Evolutionary conservation across 1,140 invertebrate species (phyloP), one percentile per base, ranked within the genome.

Genomic region (Zaprionus africanus): DNA sequence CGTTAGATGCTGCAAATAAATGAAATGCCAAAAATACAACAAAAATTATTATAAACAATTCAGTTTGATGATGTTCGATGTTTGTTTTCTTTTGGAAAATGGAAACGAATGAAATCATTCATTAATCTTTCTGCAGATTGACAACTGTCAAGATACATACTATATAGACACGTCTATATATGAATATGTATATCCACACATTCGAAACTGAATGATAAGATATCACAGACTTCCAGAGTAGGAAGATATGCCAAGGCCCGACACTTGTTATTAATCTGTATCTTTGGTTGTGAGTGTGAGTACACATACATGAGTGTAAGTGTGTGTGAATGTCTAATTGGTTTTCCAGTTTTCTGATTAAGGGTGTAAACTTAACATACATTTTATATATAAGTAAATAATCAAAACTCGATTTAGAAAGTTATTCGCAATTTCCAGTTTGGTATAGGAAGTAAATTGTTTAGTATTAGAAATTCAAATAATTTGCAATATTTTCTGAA

Each of bases 1-100:
- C 98, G 95, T 98, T 98, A 60, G 96, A 96, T 70, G 96, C 98
- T 99, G 94, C 75, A 96, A 97, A 78, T 13, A 83, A 74, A 36
- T 31, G n/a, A 61, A 46, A 56, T 58, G 53, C 43, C 59, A 24
- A 38, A 28, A 51, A 70, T 31, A 69, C 46, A 51, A 31, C 31
- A 51, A 13, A 13, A 24, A 51, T 28, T 26, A 56, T 56, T 56
- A 31, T 56, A 56, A 56, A 56, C 53, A 31, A 31, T 13, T 53
- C 3, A 7, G 5, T 24, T 56, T 4, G 19, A 54, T 24, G 24
- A 6, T 54, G 12, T 15, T 15, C 28, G 7, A 31, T 26, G 22
- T 13, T 56, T 54, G 12, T 54, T 24, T 56, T 6, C 5, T 56
- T 56, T 28, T 28, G 26, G n/a, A 46, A 56, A n/a, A 56, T 12